Evolutionary conservation across 37 sponge, comb jelly and placozoan genomes (phyloP).

Genomic region (Halisarca cf. caerulea): DNA sequence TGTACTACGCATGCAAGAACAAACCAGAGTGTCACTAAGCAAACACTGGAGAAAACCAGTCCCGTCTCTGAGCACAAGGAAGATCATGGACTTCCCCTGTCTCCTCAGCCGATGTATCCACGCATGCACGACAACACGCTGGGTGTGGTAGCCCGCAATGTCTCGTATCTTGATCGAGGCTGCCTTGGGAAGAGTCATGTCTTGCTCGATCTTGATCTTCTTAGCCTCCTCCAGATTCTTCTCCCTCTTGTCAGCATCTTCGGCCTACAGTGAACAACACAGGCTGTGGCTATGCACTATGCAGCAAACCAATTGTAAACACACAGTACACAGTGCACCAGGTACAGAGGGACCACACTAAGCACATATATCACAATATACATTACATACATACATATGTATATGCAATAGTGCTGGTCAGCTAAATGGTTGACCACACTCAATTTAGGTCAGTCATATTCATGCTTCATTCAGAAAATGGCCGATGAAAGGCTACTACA

Average conservation of each 20-base stretch:
- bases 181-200: slow-evolving; percentile 76
- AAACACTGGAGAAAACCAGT: slow-evolving; percentile 95
- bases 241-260: slow-evolving; percentile 75
- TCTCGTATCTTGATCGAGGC: slow-evolving; percentile 75
- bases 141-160: slow-evolving; percentile 26
- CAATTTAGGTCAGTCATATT: no score
- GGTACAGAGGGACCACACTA: no score
- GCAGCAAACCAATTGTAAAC: no score
- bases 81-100: slow-evolving; percentile 86
- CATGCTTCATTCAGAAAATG: no score
- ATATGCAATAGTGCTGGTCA: no score
- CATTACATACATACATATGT: no score
- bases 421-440: no score
- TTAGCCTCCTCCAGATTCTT: slow-evolving; percentile 90
- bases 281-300: no score
- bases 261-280: slow-evolving; percentile 41
- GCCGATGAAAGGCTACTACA: no score
- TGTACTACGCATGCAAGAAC: neutral
- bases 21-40: slow-evolving; percentile 75
- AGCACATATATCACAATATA: no score
- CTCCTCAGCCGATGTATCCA: slow-evolving; percentile 93
- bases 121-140: slow-evolving; percentile 75
- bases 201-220: slow-evolving; percentile 62
- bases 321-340: no score
- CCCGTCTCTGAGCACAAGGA: slow-evolving; percentile 93